Percentiles rank a stretch among this genome's conserved stretches.
phyloP scores from a whole-genome alignment of 2,888 invertebrate species.

The Tetrapedia diversipes region DNA sequence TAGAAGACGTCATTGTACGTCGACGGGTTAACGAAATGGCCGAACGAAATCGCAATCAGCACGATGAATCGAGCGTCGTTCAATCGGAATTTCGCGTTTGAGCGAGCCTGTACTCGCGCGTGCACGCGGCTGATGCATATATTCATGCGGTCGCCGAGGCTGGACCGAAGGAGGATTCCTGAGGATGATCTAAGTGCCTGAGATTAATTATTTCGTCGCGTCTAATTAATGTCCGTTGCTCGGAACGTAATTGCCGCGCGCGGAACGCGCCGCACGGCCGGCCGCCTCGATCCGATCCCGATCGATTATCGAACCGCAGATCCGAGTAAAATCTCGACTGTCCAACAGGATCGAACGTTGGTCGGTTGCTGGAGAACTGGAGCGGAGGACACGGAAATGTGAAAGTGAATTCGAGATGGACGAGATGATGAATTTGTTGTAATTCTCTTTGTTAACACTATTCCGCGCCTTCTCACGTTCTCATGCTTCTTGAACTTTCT shows the following conservation, averaged over 20 bases:
- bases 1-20: no score
- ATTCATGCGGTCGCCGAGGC: conserved; percentile 31
- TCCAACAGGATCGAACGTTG: background rate
- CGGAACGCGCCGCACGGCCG: conserved; percentile 42
- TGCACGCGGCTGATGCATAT: conserved; percentile 24
- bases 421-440: no score
- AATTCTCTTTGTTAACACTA: no score
- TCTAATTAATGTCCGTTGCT: conserved; percentile 72
- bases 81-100: conserved; percentile 28
- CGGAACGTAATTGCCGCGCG: conserved; percentile 62
- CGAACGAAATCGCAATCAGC: background rate
- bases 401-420: no score
- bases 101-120: conserved; percentile 10
- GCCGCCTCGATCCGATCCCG: conserved; percentile 36
- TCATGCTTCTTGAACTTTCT: no score
- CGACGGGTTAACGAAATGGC: background rate
- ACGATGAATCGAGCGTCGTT: background rate
- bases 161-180: conserved; percentile 52
- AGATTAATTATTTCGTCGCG: conserved; percentile 77
- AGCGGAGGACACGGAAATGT: no score
- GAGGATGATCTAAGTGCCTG: conserved; percentile 71
- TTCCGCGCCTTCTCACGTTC: no score
- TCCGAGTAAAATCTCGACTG: conserved; percentile 33
- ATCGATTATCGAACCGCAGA: conserved; percentile 42
- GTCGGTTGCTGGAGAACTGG: no score